Base-by-base conservation (phyloP, 2,113 vertebrate species). In the Phalacrocorax aristotelis region DNA sequence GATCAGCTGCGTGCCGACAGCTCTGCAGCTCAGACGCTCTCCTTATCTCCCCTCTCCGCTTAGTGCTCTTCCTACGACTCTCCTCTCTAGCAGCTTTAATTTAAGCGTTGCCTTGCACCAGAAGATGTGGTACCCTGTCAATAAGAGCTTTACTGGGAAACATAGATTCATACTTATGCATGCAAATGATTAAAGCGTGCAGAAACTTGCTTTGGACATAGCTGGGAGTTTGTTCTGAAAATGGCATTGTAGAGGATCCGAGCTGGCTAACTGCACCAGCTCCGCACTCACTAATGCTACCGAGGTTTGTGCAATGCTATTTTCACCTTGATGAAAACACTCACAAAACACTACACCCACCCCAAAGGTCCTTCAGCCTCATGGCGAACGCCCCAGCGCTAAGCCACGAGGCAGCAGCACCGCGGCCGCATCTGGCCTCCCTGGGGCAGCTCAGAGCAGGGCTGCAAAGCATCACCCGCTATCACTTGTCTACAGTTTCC, bases 401-500 rank as follows among this genome's bases (percentile, higher is more conserved):
- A 30, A 87, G 36, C 38, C 89, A 26, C 0, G 20, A 49, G 25
- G 58, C 52, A 29, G n/a, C 36, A n/a, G 78, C 54, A 8, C 29
- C 0, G 0, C 3, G 16, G 44, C 29, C 9, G 7, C 3, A 2
- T 6, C 38, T 30, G 49, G 16, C 34, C 38, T 23, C 46, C 6
- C 74, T 5, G 42, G 54, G 15, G n/a, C 66, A 22, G n/a, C 52
- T 54, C 44, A 11, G 44, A 58, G 44, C 65, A 29, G n/a, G 54
- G 40, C 10, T 38, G 36, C 61, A 85, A 46, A 93, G 14, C 68
- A 42, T 20, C 71, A 5, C 68, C 13, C 4, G 1, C 22, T 42
- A 64, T 23, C n/a, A 5, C 4, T 40, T 3, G 1, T 7, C 61
- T 12, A 0, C 0, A 5, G 11, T 16, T 48, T 4, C 10, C 4